These are phyloP conservation scores for Pantherophis alleghaniensis DNA, from an alignment of 2,797 vertebrate species.

Conservation along the genomic window DNA sequence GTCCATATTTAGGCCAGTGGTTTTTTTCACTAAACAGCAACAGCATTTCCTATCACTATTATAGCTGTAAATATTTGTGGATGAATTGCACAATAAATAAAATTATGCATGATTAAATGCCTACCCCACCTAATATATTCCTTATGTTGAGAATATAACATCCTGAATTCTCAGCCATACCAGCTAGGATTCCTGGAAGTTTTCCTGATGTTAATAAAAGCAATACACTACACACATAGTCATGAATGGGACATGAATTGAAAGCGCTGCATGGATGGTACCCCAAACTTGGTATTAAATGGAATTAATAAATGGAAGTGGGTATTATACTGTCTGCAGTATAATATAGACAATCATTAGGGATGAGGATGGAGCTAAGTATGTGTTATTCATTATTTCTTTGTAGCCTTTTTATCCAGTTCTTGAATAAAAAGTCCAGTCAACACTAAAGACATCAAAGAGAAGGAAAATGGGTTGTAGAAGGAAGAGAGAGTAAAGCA, in stretches of 20 bases:
- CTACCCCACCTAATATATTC: neutral
- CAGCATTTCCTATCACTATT: neutral
- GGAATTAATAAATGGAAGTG: neutral
- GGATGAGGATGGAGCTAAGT: neutral
- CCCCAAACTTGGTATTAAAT: neutral
- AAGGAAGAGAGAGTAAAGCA: neutral
- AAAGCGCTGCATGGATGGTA: neutral
- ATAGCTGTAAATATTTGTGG: neutral
- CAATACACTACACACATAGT: neutral
- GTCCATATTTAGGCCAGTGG: neutral
- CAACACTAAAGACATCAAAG: no score
- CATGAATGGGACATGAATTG: neutral
- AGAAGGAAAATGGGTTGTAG: neutral
- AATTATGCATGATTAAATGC: neutral
- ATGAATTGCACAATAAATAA: neutral
- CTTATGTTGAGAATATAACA: neutral
- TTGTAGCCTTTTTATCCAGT: neutral
- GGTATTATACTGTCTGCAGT: neutral
- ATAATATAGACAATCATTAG: neutral
- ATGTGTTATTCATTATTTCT: neutral
- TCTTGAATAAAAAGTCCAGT: neutral
- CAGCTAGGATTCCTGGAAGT: neutral
- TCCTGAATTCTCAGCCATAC: neutral
- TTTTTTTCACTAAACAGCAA: neutral
- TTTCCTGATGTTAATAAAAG: neutral